Evolutionary conservation across 2,113 vertebrate genomes (phyloP), one percentile per base, ranked within the genome.

Genomic region (Pleuronectes platessa): DNA sequence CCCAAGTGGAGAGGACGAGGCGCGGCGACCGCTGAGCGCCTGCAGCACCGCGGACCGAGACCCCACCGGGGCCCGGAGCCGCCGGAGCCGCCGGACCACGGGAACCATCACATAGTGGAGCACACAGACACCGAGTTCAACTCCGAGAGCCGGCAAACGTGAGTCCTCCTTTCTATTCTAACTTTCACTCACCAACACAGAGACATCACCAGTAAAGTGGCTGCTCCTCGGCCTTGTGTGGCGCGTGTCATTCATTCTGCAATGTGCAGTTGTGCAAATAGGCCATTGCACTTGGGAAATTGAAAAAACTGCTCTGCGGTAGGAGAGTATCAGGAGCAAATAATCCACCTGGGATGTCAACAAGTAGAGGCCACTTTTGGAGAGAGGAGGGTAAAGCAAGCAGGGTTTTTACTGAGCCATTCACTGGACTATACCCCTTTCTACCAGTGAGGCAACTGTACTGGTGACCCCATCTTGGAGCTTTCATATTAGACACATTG

Each of bases 11-110:
- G 86, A 42, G 87, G 88, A 83, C 85, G 86, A 63, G 75, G 88
- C n/a, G 74, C 85, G 13, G 79, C 68, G 21, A 81, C n/a, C 51
- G 45, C 84, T 10, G 81, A 90, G 74, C 85, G 76, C 70, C 71
- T 93, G 89, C 93, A 94, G 92, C 88, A 93, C 93, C 93, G 59
- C 47, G 92, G 93, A 94, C 89, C 93, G 93, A 84, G 90, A 31
- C 71, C 74, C 61, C 63, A 69, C 11, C 45, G 80, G 58, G 64
- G 67, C 18, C 81, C 86, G 55, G 89, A 90, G 77, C 54, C 71
- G 24, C 31, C 86, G 55, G 89, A 90, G 77, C 54, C 71, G 24
- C 31, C 76, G 51, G 89, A 89, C 54, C 56, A 68, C 17, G 90
- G 87, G 70, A 92, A 90, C 65, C 89, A 92, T 79, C 76, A 54